A percentile compares a stretch with the other conserved stretches of the same genome.
Conservation (phyloP, 1,140 invertebrate genomes). For the Lineus longissimus region DNA sequence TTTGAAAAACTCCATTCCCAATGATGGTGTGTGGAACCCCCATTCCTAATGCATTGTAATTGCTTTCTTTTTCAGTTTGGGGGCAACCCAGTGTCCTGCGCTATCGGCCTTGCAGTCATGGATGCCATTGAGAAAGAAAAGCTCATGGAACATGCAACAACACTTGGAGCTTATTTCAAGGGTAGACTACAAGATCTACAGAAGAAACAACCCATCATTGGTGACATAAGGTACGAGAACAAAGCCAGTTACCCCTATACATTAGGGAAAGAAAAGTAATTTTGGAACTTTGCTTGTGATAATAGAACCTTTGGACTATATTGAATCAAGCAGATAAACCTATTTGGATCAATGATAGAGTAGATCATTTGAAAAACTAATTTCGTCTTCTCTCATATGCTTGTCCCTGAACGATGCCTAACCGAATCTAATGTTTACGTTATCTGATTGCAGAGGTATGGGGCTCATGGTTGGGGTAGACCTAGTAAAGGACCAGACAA, state of each 20-base stretch:
- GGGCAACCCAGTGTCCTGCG: slow-evolving; percentile 95
- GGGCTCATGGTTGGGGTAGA: slow-evolving; percentile 93
- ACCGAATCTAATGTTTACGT: neutral
- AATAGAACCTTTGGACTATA: too few species aligned
- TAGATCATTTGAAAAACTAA: neutral
- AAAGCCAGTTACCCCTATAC: neutral
- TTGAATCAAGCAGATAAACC: neutral
- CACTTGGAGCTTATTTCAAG: slow-evolving; percentile 76
- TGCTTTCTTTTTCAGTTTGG: slow-evolving; percentile 78
- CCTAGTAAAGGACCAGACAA: slow-evolving; percentile 74
- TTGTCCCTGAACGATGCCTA: neutral
- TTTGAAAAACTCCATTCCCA: too few species aligned
- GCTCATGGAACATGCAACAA: slow-evolving; percentile 72
- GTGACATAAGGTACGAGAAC: slow-evolving; percentile 54
- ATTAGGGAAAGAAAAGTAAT: neutral
- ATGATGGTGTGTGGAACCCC: too few species aligned
- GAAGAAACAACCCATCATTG: slow-evolving; percentile 73
- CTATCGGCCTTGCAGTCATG: slow-evolving; percentile 88
- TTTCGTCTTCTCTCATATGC: neutral
- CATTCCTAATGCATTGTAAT: too few species aligned
- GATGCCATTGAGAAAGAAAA: slow-evolving; percentile 84
- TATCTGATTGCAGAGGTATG: slow-evolving; percentile 64
- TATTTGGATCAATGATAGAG: neutral
- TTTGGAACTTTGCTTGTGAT: neutral
- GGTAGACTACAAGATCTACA: slow-evolving; percentile 66